Conservation (phyloP, 2,888 invertebrate genomes). For the Hyles lineata region DNA sequence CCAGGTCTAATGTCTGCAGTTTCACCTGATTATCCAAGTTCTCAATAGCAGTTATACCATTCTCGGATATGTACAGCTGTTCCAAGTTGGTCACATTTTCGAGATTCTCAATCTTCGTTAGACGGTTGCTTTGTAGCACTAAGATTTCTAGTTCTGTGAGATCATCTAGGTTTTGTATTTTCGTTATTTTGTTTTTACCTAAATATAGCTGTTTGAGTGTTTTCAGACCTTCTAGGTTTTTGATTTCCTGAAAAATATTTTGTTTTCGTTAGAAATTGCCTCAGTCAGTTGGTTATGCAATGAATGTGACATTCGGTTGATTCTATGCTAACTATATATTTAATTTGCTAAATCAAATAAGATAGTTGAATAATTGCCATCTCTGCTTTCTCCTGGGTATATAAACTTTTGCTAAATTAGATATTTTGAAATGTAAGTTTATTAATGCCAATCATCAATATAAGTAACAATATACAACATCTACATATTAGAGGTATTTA, state of each 20-base stretch:
- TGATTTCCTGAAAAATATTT: slow-evolving; percentile 88
- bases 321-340: too few relatives aligned
- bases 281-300: too few relatives aligned
- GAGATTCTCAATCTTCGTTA: slow-evolving; percentile 94
- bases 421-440: too few relatives aligned
- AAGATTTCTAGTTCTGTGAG: slow-evolving; percentile 90
- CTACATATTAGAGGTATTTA: too few relatives aligned
- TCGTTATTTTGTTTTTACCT: slow-evolving; percentile 97
- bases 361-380: too few relatives aligned
- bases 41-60: slow-evolving; percentile 93
- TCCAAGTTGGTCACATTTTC: slow-evolving; percentile 89
- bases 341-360: too few relatives aligned
- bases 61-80: slow-evolving; percentile 97
- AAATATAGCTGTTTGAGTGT: slow-evolving; percentile 92
- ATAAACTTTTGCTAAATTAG: too few relatives aligned
- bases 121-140: slow-evolving; percentile 95
- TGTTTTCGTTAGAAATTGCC: background rate
- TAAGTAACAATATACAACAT: too few relatives aligned
- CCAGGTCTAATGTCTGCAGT: slow-evolving; percentile 95
- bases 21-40: slow-evolving; percentile 88
- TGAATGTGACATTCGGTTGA: too few relatives aligned
- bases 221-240: slow-evolving; percentile 91
- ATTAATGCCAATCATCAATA: too few relatives aligned
- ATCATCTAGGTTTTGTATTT: slow-evolving; percentile 92
- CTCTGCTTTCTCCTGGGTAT: too few relatives aligned